phyloP scores from a whole-genome alignment of 2,888 invertebrate genomes.

The Leptodirus hochenwartii region DNA sequence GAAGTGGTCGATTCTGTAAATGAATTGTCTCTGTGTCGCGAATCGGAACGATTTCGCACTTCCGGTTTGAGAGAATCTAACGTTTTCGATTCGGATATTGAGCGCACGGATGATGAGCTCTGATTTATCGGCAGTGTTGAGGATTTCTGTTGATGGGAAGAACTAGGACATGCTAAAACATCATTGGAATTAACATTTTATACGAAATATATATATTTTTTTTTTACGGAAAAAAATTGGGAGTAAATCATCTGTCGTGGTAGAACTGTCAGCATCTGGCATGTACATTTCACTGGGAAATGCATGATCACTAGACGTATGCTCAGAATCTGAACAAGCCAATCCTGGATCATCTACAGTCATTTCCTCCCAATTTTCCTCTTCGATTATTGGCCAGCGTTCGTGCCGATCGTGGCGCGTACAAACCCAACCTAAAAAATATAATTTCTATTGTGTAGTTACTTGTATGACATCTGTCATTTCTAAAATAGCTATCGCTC shows the following conservation, averaged over 20 bases:
- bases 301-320: conserved; percentile 15
- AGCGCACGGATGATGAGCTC: conserved; percentile 29
- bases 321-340: conserved; percentile 16
- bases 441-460: no score
- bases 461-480: no score
- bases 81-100: conserved; percentile 50
- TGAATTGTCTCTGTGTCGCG: conserved; percentile 35
- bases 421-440: conserved; percentile 48
- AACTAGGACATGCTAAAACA: no score
- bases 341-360: conserved; percentile 17
- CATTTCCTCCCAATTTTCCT: conserved; percentile 36
- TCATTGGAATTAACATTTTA: no score
- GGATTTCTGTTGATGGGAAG: conserved; percentile 15
- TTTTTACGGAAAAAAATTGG: no score
- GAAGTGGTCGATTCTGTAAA: conserved; percentile 66
- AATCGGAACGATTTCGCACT: not conserved
- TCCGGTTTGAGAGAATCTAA: conserved; percentile 28
- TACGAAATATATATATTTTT: no score
- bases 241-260: conserved; percentile 16
- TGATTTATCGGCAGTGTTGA: conserved; percentile 39
- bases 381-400: conserved; percentile 55
- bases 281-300: conserved; percentile 11
- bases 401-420: conserved; percentile 61
- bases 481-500: no score
- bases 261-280: conserved; percentile 15